phyloP scores from a whole-genome alignment of 2,888 invertebrate species.

The Hirtodrosophila duncani region DNA sequence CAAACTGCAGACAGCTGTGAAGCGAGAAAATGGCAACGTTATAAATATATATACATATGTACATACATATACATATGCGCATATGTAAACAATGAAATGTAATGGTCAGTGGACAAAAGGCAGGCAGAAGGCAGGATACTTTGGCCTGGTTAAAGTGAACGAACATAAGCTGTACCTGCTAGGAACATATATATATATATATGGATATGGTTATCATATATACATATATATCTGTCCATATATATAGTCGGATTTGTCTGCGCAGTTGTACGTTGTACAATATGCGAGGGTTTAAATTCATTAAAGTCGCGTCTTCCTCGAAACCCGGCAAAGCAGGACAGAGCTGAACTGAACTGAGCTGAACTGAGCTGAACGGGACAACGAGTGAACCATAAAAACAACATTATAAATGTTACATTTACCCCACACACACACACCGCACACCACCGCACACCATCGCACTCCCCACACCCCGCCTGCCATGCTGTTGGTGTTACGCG shows the following conservation, averaged over 20 bases:
- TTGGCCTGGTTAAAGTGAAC: too few relatives aligned
- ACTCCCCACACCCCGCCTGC: neutral
- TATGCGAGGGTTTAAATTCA: constrained; percentile 55
- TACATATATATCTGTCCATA: constrained; percentile 13
- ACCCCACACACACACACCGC: constrained; percentile 38
- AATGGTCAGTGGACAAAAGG: too few relatives aligned
- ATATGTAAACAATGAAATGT: neutral
- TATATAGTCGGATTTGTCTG: too few relatives aligned
- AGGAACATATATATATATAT: too few relatives aligned
- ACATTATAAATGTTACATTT: constrained; percentile 68
- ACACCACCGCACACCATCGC: neutral
- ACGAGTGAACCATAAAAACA: constrained; percentile 56
- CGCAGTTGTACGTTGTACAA: too few relatives aligned
- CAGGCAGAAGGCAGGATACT: too few relatives aligned
- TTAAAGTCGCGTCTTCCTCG: constrained; percentile 33
- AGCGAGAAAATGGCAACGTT: constrained; percentile 7
- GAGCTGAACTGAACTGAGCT: neutral
- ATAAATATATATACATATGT: neutral
- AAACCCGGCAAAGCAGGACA: too few relatives aligned
- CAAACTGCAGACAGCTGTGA: constrained; percentile 91
- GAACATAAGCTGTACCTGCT: too few relatives aligned
- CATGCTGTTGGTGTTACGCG: constrained; percentile 23
- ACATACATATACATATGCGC: constrained; percentile 9
- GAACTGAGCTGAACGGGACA: neutral
- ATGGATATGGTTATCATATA: neutral